Conservation (phyloP, 2,888 invertebrate species). For the Prenolepis imparis region DNA sequence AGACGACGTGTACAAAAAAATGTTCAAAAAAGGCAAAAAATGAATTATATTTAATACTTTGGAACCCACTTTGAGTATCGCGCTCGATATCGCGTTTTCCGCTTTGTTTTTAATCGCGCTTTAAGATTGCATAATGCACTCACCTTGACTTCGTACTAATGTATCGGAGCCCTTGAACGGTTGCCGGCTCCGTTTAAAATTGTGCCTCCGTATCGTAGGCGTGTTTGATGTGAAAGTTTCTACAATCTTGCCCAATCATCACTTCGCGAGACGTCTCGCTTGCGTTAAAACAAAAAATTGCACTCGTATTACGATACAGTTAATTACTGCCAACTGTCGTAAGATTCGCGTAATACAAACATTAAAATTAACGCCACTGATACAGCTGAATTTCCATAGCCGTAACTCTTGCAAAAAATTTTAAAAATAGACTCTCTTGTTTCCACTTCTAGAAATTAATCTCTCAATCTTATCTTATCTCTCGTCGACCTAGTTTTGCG, state of each 20-base stretch:
- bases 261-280: background rate
- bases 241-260: background rate
- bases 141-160: constrained; percentile 59
- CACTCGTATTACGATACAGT: background rate
- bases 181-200: constrained; percentile 8
- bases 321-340: background rate
- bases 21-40: background rate
- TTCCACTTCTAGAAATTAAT: background rate
- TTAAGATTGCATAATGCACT: constrained; percentile 34
- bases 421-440: background rate
- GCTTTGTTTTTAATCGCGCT: constrained; percentile 28
- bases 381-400: background rate
- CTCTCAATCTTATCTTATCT: constrained; percentile 1
- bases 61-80: background rate
- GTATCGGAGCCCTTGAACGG: constrained; percentile 44
- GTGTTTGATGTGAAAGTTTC: background rate
- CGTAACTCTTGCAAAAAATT: background rate
- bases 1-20: background rate
- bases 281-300: background rate
- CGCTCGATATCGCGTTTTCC: background rate
- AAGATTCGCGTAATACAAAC: background rate
- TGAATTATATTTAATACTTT: background rate
- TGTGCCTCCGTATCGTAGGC: background rate
- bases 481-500: too few relatives aligned
- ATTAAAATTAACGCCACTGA: background rate